Evolutionary conservation across 2,797 vertebrate species (phyloP), one percentile per base, ranked within the genome.

Genomic region (Clamator glandarius): DNA sequence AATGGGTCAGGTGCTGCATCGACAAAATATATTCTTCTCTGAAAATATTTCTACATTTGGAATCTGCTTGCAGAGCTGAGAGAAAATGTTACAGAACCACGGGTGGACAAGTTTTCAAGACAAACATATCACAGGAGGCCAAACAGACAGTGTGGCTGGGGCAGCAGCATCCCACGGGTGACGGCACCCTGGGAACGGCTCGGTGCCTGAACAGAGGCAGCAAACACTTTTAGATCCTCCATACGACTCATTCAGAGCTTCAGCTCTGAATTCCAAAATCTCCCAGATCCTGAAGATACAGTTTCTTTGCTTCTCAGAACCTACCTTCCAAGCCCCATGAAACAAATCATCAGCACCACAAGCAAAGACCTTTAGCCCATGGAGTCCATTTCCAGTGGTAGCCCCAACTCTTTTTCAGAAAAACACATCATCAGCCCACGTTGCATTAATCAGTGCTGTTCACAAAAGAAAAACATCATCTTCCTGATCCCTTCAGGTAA

Each of bases 401-500:
- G 54, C 10, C 75, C 29, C 14, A 63, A 51, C 52, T 39, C 42
- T 19, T 41, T 35, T 28, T 76, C 26, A 10, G 48, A 39, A 68
- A 79, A 75, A 72, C 4, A 4, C 54, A 57, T 17, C 10, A 0
- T 18, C 39, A 44, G 25, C 39, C 54, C 77, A 33, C 51, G 42
- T 26, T 4, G n/a, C 28, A 59, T 46, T 72, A 95, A 95, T 79
- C 84, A 69, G 54, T n/a, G 50, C 35, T 58, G 15, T 41, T 46
- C 75, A 83, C 31, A 50, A 64, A 70, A 58, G 46, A 58, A 78
- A 76, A 87, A 44, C 59, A 75, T 46, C 83, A 92, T 84, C 54
- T 54, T 64, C 83, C 85, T 29, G 21, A 86, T 59, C 52, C 78
- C 69, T 79, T 39, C 89, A 86, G 84, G 84, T 82, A 87, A 94